phyloP scores from a whole-genome alignment of 2,888 invertebrate species.

The Drosophila austrosaltans region DNA sequence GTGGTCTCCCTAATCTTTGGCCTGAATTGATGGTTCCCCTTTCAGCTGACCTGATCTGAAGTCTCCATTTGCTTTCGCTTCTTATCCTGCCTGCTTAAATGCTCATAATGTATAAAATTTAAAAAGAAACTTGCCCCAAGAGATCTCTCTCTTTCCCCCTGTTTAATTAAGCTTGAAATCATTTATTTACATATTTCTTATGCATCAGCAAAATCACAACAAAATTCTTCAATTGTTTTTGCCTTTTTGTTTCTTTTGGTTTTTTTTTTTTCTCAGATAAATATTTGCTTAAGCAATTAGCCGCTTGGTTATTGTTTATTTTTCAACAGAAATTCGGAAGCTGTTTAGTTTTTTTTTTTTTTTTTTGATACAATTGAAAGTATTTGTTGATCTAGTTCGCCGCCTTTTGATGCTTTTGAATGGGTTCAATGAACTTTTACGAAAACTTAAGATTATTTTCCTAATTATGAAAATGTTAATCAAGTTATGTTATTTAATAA shows the following conservation, averaged over 20 bases:
- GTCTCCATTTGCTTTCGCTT: neutral
- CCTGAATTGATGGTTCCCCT: constrained; percentile 45
- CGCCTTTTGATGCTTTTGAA: neutral
- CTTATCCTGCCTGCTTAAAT: constrained; percentile 31
- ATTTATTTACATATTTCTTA: constrained; percentile 59
- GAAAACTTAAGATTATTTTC: neutral
- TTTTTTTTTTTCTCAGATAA: constrained; percentile 24
- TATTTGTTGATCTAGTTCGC: constrained; percentile 1
- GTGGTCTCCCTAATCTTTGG: constrained; percentile 52
- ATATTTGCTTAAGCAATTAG: constrained; percentile 55
- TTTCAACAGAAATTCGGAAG: constrained; percentile 39
- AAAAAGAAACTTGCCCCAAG: constrained; percentile 43
- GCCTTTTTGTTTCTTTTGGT: constrained; percentile 16
- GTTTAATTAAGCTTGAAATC: constrained; percentile 63
- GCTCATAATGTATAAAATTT: constrained; percentile 56
- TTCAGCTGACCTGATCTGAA: constrained; percentile 48
- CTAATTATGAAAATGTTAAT: neutral
- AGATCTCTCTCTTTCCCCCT: constrained; percentile 14
- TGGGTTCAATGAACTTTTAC: neutral
- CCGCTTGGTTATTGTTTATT: constrained; percentile 22
- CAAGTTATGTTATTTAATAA: too few relatives aligned
- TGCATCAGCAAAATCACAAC: constrained; percentile 44
- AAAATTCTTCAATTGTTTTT: constrained; percentile 18
- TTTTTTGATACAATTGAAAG: neutral
- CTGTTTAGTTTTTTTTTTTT: neutral